Conservation (phyloP, 2,888 invertebrate species). For the Entomobrya proxima region DNA sequence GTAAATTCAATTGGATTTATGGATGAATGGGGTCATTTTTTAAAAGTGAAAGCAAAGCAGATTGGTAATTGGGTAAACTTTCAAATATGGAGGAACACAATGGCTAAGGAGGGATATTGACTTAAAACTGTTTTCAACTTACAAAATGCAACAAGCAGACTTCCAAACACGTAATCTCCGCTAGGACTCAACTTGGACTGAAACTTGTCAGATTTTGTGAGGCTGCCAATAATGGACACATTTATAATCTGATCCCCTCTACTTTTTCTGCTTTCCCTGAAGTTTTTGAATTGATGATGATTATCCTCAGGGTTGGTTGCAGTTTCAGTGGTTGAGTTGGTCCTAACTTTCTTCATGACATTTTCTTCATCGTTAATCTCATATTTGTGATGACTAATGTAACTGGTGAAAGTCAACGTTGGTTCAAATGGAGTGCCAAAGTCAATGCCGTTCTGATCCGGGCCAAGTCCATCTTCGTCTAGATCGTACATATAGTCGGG, state of each 20-base stretch:
- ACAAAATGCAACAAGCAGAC: conserved; percentile 65
- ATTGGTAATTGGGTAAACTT: too few relatives aligned
- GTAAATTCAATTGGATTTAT: too few relatives aligned
- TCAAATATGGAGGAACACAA: too few relatives aligned
- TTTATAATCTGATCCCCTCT: not conserved
- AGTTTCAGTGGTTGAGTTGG: not conserved
- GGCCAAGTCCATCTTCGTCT: not conserved
- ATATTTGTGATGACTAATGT: not conserved
- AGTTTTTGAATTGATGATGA: too few relatives aligned
- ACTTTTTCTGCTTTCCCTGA: not conserved
- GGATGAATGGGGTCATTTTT: too few relatives aligned
- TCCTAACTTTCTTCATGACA: too few relatives aligned
- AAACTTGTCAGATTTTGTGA: conserved; percentile 11
- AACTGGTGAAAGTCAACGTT: not conserved
- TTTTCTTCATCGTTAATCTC: not conserved
- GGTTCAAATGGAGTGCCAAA: conserved; percentile 12
- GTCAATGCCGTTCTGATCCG: not conserved
- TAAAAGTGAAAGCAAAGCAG: too few relatives aligned
- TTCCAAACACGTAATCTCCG: conserved; percentile 66
- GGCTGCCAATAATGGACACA: not conserved
- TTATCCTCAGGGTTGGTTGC: not conserved
- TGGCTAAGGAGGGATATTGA: not conserved
- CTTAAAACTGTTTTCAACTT: conserved; percentile 5
- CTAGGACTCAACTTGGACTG: conserved; percentile 65
- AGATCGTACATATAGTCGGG: conserved; percentile 11